Percentiles rank a stretch among this genome's conserved stretches.
Evolutionary conservation across 2,797 vertebrate species (phyloP).

Genomic region (Lophotriccus pileatus): DNA sequence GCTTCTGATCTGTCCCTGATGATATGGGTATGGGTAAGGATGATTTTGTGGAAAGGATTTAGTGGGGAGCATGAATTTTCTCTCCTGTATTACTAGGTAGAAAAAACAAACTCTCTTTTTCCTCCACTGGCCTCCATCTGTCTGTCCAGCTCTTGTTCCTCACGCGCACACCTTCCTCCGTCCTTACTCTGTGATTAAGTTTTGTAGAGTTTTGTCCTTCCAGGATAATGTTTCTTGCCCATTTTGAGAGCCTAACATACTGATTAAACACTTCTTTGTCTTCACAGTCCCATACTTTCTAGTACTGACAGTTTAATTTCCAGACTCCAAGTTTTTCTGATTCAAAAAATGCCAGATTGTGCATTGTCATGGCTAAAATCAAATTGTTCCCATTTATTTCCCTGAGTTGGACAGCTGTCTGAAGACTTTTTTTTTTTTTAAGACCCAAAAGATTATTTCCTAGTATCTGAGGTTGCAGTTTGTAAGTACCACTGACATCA

Average conservation of each 20-base stretch:
- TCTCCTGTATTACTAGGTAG: not conserved
- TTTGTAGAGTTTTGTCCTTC: constrained; percentile 59
- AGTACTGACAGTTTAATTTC: constrained; percentile 78
- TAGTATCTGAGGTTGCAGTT: not conserved
- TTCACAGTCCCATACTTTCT: constrained; percentile 72
- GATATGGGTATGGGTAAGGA: not conserved
- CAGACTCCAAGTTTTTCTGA: constrained; percentile 68
- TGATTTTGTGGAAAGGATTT: not conserved
- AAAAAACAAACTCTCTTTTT: not conserved
- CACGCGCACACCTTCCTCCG: not conserved
- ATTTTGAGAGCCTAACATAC: constrained; percentile 55
- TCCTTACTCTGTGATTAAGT: constrained; percentile 43
- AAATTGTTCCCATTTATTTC: constrained; percentile 72
- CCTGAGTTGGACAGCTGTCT: constrained; percentile 55
- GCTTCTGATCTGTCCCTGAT: not conserved
- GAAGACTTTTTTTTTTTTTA: constrained; percentile 16
- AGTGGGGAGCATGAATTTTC: not conserved
- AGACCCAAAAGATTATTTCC: constrained; percentile 56
- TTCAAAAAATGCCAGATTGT: constrained; percentile 74
- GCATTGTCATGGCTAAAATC: constrained; percentile 73
- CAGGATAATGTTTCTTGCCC: constrained; percentile 57
- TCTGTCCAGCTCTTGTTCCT: not conserved
- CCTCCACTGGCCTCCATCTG: not conserved
- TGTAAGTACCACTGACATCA: not conserved
- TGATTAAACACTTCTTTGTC: constrained; percentile 72